Conservation (phyloP, 2,113 vertebrate species). For the Physeter macrocephalus region DNA sequence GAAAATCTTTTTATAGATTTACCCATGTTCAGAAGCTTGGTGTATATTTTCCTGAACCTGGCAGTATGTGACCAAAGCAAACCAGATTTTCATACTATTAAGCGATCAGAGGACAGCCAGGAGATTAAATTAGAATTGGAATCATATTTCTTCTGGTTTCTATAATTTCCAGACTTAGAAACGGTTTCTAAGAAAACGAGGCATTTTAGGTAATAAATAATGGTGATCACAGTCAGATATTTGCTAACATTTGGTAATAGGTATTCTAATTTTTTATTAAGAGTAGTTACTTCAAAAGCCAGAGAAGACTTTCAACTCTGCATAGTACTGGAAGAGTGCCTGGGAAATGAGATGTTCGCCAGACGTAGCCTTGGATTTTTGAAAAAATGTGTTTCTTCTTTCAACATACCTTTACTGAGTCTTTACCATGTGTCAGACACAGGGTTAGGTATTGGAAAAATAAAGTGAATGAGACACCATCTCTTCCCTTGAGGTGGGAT, state of each 20-base stretch:
- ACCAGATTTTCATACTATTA: not conserved
- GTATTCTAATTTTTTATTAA: not conserved
- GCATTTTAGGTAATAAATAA: not conserved
- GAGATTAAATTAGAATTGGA: not conserved
- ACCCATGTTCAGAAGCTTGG: not conserved
- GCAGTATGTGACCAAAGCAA: not conserved
- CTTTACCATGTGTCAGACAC: not conserved
- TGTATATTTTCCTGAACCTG: not conserved
- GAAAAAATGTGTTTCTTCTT: not conserved
- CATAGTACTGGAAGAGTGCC: rapidly evolving
- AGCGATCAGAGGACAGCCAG: not conserved
- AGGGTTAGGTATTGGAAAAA: not conserved
- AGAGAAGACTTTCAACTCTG: not conserved
- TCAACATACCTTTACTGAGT: not conserved
- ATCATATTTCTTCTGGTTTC: not conserved
- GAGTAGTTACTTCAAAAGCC: not conserved
- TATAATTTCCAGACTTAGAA: not conserved
- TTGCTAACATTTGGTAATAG: not conserved
- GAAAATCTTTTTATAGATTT: not conserved
- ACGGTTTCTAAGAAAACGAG: not conserved
- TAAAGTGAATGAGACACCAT: not conserved
- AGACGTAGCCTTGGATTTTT: not conserved
- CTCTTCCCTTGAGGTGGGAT: not conserved
- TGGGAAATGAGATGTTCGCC: not conserved
- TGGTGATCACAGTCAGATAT: not conserved